These are phyloP conservation scores for Sminthopsis crassicaudata DNA, from an alignment of 2,113 vertebrate genomes.

Conservation along the genomic window DNA sequence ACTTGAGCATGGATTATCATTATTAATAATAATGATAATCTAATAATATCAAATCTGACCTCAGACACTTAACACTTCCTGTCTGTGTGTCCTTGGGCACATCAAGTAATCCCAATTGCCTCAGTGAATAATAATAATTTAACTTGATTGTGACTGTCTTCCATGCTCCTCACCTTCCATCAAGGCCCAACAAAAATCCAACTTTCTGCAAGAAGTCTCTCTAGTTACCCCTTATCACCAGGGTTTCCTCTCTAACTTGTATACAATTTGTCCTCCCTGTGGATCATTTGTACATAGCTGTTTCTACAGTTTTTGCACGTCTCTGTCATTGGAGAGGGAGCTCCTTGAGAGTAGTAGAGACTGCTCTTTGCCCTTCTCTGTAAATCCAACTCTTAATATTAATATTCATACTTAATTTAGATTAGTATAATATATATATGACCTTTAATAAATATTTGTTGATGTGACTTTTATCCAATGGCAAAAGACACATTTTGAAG, in stretches of 20 bases:
- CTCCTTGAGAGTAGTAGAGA: neutral
- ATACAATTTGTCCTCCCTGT: neutral
- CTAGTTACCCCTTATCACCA: neutral
- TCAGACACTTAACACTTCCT: no score
- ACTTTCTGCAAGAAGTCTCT: neutral
- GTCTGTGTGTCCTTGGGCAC: no score
- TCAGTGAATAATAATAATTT: neutral
- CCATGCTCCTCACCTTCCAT: neutral
- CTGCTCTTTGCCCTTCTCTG: neutral
- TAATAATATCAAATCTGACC: no score
- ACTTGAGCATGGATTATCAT: neutral
- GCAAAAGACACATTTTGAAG: neutral
- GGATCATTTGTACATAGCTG: neutral
- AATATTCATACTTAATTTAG: no score
- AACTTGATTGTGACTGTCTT: neutral
- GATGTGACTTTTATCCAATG: neutral
- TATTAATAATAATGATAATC: neutral
- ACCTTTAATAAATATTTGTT: neutral
- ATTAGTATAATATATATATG: no score
- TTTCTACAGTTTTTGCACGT: neutral
- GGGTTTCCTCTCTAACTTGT: neutral
- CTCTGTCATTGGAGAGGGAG: neutral
- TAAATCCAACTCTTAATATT: neutral
- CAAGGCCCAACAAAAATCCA: neutral
- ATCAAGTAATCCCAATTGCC: no score